These are phyloP conservation scores for Drosophila setifemur DNA, from an alignment of 1,140 invertebrate genomes.

Conservation along the genomic window DNA sequence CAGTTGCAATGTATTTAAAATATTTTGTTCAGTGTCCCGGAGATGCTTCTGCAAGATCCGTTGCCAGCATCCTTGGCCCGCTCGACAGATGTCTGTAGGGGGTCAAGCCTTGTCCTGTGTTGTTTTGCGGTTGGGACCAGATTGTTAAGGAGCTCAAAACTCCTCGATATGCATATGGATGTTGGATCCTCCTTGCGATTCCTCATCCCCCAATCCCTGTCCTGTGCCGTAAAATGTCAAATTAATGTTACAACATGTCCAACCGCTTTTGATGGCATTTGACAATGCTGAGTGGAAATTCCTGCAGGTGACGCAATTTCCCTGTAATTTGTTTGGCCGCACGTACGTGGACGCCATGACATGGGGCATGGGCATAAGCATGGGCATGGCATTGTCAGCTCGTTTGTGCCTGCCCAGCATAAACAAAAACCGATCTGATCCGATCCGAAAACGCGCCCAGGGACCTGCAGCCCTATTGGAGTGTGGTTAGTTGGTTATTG, in stretches of 20 bases:
- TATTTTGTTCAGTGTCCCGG: background rate
- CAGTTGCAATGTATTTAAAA: background rate
- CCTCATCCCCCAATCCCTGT: background rate
- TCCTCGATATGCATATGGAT: constrained; percentile 40
- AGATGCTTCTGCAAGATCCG: constrained; percentile 1
- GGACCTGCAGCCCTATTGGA: constrained; percentile 58
- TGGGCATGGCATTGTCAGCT: constrained; percentile 63
- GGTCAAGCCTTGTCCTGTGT: constrained; percentile 45
- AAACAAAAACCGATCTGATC: constrained; percentile 60
- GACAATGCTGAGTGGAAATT: constrained; percentile 77
- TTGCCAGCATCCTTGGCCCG: constrained; percentile 47
- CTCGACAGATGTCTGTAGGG: constrained; percentile 51
- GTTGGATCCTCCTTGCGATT: background rate
- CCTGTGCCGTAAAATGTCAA: constrained; percentile 73
- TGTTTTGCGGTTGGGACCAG: constrained; percentile 56
- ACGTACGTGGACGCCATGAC: constrained; percentile 59
- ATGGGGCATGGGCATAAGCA: constrained; percentile 51
- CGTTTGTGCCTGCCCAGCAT: constrained; percentile 71
- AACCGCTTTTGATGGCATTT: constrained; percentile 74
- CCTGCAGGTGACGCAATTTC: constrained; percentile 78
- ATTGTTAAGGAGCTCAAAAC: constrained; percentile 58
- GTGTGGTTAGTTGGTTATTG: constrained; percentile 18
- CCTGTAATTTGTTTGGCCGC: constrained; percentile 78
- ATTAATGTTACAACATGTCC: constrained; percentile 80
- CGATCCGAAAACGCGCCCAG: constrained; percentile 50